Evolutionary conservation across 1,140 invertebrate species (phyloP).

Genomic region (Heliconius himera): DNA sequence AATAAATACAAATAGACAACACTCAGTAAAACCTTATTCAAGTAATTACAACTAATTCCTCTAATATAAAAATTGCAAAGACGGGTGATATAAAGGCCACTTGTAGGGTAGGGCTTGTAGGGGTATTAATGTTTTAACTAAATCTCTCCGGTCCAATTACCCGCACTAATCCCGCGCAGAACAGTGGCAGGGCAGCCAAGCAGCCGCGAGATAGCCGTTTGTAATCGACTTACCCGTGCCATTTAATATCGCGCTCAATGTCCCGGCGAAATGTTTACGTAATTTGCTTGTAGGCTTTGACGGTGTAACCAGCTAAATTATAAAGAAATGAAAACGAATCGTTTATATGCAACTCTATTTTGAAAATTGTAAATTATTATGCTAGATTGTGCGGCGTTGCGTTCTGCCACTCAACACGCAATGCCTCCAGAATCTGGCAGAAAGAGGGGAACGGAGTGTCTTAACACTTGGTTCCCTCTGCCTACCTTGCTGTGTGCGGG

Average conservation of each 20-base stretch:
- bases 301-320: background rate
- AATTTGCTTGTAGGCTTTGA: conserved; percentile 48
- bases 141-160: conserved; percentile 53
- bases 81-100: conserved; percentile 34
- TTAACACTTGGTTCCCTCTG: too few species aligned
- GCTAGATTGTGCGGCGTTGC: background rate
- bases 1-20: too few species aligned
- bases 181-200: conserved; percentile 30
- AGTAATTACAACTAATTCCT: background rate
- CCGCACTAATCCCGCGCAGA: conserved; percentile 56
- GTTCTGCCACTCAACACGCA: too few species aligned
- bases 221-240: conserved; percentile 64
- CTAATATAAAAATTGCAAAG: background rate
- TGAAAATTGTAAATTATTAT: background rate
- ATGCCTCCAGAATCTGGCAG: too few species aligned
- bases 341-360: background rate
- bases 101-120: conserved; percentile 24
- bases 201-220: conserved; percentile 55
- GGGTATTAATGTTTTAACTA: conserved; percentile 37
- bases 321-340: background rate
- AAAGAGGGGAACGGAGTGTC: too few species aligned
- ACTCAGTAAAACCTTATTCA: background rate
- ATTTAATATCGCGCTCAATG: conserved; percentile 69
- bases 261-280: conserved; percentile 64
- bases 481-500: too few species aligned